Base-by-base conservation (phyloP, 2,113 vertebrate species). In the Chaetorhynchus papuensis region DNA sequence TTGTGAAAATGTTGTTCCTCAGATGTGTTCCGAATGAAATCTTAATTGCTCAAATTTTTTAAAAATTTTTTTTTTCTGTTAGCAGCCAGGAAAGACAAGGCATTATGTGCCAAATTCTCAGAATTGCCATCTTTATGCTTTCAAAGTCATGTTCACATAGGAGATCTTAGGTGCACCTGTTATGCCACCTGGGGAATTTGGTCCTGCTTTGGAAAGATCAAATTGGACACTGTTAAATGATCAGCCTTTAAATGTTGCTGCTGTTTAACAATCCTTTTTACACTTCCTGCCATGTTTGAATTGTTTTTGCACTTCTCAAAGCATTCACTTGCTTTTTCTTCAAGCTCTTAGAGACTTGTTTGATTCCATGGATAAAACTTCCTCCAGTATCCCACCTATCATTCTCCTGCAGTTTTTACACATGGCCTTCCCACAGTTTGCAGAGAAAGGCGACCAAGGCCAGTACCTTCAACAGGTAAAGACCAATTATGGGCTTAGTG, bases 351-450 rank as follows among this genome's bases (percentile, higher is more conserved):
- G 99, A 97, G 99, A 99, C 97, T 98, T 99, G 92, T 99, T 99
- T 95, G 99, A 99, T 97, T 99, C 99, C 83, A 99, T 99, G 99
- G 99, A 99, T 94, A 99, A 99, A 98, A 99, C 99, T 79, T 99
- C 99, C 63, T 99, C 99, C 94, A 99, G 99, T 98, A 99, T 99
- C 93, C 99, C 99, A 45, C 99, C 99, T 76, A 99, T 99, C 95
- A 99, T 99, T 97, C 97, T 99, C 78, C 98, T 99, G 97, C 99
- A 99, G 95, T 99, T 99, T 97, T 98, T 99, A 96, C 99, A 99
- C 92, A 99, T 99, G 99, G 99, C 99, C 97, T 99, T 99, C 96
- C 99, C 99, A 84, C 99, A 99, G 98, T 99, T 99, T 97, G 99
- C 99, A 49, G 99, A 99, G 97, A 99, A 99, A 91, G 99, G 99